Base-by-base conservation (phyloP, 2,888 invertebrate genomes). In the Galerucella nymphaeae region DNA sequence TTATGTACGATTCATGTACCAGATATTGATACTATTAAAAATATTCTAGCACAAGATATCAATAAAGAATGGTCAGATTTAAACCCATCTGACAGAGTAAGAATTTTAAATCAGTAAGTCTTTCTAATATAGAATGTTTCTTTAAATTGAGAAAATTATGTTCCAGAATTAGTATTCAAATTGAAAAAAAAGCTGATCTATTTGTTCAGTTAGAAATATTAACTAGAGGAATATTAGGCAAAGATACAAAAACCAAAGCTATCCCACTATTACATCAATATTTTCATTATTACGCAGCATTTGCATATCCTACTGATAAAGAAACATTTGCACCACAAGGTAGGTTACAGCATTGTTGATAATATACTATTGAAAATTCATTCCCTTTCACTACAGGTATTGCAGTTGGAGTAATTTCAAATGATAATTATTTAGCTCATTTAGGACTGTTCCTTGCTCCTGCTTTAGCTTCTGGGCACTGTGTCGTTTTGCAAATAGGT, bases 201-300 rank as follows among this genome's bases (percentile, higher is more conserved):
- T 77, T 90, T 45, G 85, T 84, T 66, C 87, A 89, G 70, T 77
- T 89, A 72, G 89, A 89, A 82, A 70, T 76, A 6, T 67, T 73
- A 3, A 63, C 72, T 14, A 75, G 80, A 45, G 80, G 80, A 18
- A 82, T 80, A 85, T 53, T 82, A 76, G 84, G 86, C 75, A 78
- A 78, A 72, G 81, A 81, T n/a, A 81, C 82, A 85, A 86, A 87
- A 2, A 83, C 86, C 72, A 86, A 75, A 84, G 85, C 74, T 85
- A 86, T 79, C 76, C 88, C 53, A 85, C 86, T 5, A 82, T 84
- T 88, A 57, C 84, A 87, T 23, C 84, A 89, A 65, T 88, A 87
- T 81, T 85, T 90, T 73, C 87, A 87, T 79, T 88, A 89, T 80
- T 88, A 89, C 83, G 87, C 89, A 16, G 87, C 87, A 72, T 88